Evolutionary conservation across 1,140 invertebrate genomes (phyloP), one percentile per base, ranked within the genome.

Genomic region (Intoshia linei): DNA sequence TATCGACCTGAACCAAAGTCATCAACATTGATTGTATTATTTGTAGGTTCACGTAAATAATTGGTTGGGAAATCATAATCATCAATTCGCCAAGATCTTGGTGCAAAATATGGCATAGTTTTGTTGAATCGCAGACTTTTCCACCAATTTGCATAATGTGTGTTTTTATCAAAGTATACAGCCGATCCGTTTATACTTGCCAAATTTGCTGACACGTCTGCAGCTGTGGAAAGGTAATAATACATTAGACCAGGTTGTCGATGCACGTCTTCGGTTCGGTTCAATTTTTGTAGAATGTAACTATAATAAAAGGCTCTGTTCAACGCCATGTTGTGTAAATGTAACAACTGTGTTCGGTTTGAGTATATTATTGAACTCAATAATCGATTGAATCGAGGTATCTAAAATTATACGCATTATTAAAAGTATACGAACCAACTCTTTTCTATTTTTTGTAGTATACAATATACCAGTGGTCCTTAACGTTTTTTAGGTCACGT

Each of bases 241-340:
- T 93, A 93, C 75, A 90, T 81, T 68, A 93, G 76, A 37, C 83
- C 81, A 1, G 83, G 81, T 61, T 90, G 79, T 42, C 79, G 75
- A 0, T 74, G 74, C 47, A 54, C 54, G 31, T 48, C 47, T 20
- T 42, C 45, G 3, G 47, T 42, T 32, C 46, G 36, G 40, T 55
- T 56, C 40, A 55, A 43, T 33, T 51, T 52, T 52, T 92, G 81
- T 1, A 87, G 63, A 30, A 90, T 79, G 45, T 83, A 60, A 43
- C 59, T 62, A 70, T 74, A 90, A 53, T 77, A 92, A 54, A 84
- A 90, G 0, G 77, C 74, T 43, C 81, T 60, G 50, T 71, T 83
- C 46, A 90, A 58, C 13, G 79, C 84, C 68, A 90, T 73, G 53
- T 90, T 92, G 53, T 92, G 81, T 37, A 90, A 59, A 61, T 90